Percentiles rank a stretch among this genome's conserved stretches.
These are phyloP conservation scores for Catocala sponsa DNA, from an alignment of 2,888 invertebrate genomes.

Conservation along the genomic window DNA sequence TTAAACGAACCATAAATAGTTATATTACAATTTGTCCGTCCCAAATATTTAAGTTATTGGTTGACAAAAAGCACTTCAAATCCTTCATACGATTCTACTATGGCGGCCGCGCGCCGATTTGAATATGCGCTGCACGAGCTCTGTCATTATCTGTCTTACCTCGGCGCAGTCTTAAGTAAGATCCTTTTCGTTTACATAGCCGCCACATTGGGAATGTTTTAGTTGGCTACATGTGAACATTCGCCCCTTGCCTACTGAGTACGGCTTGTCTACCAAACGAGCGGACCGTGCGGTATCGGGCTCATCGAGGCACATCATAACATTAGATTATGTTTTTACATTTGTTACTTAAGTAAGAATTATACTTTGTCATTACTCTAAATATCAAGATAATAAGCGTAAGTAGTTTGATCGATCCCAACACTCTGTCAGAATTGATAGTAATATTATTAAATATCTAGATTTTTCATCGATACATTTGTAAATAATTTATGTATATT, in stretches of 20 bases:
- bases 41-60: no score
- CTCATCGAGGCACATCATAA: slow-evolving; percentile 79
- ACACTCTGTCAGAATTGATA: slow-evolving; percentile 67
- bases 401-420: slow-evolving; percentile 76
- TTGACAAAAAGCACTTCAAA: no score
- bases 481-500: slow-evolving; percentile 59
- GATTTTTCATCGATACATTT: slow-evolving; percentile 60
- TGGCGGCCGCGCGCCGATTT: no score
- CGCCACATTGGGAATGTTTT: no score
- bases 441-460: slow-evolving; percentile 54
- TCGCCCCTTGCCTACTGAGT: background rate
- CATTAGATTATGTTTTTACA: slow-evolving; percentile 74
- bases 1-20: no score
- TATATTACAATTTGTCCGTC: no score
- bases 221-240: background rate
- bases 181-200: no score
- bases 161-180: no score
- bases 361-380: slow-evolving; percentile 75
- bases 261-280: background rate
- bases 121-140: no score
- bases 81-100: no score
- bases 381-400: slow-evolving; percentile 87
- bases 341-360: slow-evolving; percentile 76
- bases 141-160: no score
- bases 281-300: slow-evolving; percentile 61